Percentiles rank a stretch among this genome's conserved stretches.
Conservation (phyloP, 2,888 invertebrate genomes). For the Galeruca laticollis region DNA sequence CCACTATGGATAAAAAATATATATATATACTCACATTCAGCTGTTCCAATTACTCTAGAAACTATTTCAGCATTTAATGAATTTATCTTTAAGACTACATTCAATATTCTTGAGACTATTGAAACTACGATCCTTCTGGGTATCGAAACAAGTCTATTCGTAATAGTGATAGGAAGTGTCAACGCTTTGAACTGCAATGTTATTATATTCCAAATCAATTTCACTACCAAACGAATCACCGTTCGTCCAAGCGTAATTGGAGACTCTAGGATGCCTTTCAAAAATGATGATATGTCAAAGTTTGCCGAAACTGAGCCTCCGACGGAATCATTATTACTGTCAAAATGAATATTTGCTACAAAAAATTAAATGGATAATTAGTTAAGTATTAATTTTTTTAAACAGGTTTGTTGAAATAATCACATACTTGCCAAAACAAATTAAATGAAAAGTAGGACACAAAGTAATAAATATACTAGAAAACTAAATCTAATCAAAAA, state of each 20-base stretch:
- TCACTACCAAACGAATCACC: neutral
- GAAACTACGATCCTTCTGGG: constrained; percentile 13
- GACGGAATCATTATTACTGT: neutral
- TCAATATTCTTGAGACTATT: constrained; percentile 24
- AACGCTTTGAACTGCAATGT: constrained; percentile 10
- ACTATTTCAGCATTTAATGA: constrained; percentile 21
- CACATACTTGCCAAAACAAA: no score
- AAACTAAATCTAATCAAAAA: no score
- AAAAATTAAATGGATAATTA: neutral
- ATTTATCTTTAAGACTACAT: constrained; percentile 9
- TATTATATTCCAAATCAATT: neutral
- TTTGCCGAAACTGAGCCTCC: neutral
- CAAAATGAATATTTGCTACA: neutral
- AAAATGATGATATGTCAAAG: constrained; percentile 5
- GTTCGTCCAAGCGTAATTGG: constrained; percentile 8
- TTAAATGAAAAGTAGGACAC: no score
- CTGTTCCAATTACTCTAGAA: constrained; percentile 9
- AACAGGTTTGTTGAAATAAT: no score
- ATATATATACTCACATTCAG: constrained; percentile 23
- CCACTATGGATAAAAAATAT: neutral
- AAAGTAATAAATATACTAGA: no score
- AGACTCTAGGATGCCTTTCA: constrained; percentile 13
- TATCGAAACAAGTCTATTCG: constrained; percentile 2
- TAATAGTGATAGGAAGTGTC: constrained; percentile 3
- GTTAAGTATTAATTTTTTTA: no score